Percentiles rank a stretch among this genome's conserved stretches.
These are phyloP conservation scores for Champsocephalus gunnari DNA, from an alignment of 2,797 vertebrate species.

Conservation along the genomic window DNA sequence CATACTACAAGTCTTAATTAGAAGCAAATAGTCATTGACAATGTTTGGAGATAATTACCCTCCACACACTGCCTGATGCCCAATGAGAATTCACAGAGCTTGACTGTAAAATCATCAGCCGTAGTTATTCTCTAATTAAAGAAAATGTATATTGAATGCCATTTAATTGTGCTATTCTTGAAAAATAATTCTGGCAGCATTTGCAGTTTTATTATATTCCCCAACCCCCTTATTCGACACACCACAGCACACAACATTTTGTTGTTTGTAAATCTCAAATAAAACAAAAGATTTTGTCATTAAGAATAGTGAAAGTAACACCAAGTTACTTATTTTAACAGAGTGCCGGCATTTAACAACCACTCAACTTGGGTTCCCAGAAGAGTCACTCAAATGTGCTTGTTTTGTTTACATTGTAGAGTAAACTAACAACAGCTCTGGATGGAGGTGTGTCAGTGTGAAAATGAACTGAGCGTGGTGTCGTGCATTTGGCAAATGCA, in stretches of 20 bases:
- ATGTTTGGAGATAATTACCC: conserved; percentile 60
- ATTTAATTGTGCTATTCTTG: conserved; percentile 46
- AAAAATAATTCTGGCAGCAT: conserved; percentile 40
- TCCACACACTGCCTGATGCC: conserved; percentile 35
- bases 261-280: background rate
- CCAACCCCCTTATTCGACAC: conserved; percentile 15
- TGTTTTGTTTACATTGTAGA: too few species aligned
- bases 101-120: conserved; percentile 53
- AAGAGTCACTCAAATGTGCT: background rate
- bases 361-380: background rate
- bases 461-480: background rate
- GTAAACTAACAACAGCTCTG: background rate
- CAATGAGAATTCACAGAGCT: conserved; percentile 49
- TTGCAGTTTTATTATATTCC: conserved; percentile 40
- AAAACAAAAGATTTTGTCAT: background rate
- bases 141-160: conserved; percentile 39
- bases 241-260: background rate
- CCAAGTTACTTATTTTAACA: background rate
- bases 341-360: background rate
- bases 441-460: background rate
- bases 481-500: conserved; percentile 13
- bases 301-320: background rate
- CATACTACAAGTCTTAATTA: conserved; percentile 48
- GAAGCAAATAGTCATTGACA: conserved; percentile 58
- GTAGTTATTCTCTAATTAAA: conserved; percentile 54